Conservation (phyloP, 2,113 vertebrate species). For the Osmerus mordax region DNA sequence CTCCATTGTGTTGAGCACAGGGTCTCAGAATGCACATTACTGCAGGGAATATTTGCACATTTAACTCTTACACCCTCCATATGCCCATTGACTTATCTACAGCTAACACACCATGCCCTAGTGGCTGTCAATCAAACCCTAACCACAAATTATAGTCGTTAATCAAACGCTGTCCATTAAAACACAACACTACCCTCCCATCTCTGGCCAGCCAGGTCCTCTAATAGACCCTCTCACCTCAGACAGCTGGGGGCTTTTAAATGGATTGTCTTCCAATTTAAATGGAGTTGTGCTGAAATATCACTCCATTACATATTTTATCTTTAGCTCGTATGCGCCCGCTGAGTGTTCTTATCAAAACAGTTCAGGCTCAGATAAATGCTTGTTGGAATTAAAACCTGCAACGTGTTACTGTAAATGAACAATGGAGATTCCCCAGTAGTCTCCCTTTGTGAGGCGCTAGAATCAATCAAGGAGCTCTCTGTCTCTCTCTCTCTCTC, state of each 20-base stretch:
- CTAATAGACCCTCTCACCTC: background rate
- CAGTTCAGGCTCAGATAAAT: background rate
- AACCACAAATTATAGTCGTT: background rate
- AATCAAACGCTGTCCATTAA: background rate
- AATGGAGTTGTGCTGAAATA: background rate
- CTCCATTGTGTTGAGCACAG: background rate
- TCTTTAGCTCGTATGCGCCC: background rate
- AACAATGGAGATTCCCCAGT: background rate
- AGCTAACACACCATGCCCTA: conserved; percentile 3
- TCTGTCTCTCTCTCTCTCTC: no score
- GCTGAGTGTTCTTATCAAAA: background rate
- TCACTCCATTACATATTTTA: background rate
- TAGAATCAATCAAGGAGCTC: background rate
- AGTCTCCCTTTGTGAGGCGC: background rate
- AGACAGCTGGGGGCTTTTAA: background rate
- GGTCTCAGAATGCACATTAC: background rate
- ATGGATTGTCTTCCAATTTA: conserved; percentile 7
- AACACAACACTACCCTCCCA: background rate
- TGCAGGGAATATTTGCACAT: background rate
- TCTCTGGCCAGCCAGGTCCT: background rate
- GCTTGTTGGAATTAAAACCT: background rate
- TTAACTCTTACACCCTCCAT: background rate
- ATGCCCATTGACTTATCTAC: background rate
- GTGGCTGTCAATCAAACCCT: background rate
- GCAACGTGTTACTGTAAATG: background rate